phyloP scores from a whole-genome alignment of 2,888 invertebrate genomes.

The Andrena haemorrhoa region DNA sequence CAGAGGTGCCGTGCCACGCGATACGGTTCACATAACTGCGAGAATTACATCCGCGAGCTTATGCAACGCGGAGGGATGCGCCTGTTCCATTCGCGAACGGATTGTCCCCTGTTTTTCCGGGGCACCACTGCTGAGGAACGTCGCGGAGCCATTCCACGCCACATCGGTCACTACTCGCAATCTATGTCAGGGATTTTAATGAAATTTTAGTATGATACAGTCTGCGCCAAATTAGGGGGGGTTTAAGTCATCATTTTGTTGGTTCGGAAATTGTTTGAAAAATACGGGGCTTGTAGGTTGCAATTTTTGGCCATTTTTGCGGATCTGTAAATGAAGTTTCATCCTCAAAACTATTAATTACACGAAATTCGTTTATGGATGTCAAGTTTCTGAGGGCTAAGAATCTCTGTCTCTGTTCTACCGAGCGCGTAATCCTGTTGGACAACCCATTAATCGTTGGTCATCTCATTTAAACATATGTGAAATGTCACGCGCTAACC shows the following conservation, averaged over 20 bases:
- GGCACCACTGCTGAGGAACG: neutral
- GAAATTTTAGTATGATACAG: no score
- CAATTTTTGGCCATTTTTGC: no score
- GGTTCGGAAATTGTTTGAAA: no score
- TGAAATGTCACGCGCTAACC: constrained; percentile 49
- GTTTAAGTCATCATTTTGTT: no score
- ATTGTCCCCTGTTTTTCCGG: neutral
- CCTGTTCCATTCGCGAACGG: neutral
- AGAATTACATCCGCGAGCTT: constrained; percentile 64
- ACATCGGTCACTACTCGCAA: no score
- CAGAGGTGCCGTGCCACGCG: constrained; percentile 56
- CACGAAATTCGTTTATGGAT: neutral
- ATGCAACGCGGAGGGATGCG: constrained; percentile 32
- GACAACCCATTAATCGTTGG: constrained; percentile 57
- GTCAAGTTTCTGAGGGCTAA: neutral
- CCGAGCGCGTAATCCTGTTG: constrained; percentile 49
- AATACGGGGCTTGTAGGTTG: no score
- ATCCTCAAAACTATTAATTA: no score
- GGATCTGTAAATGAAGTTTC: no score
- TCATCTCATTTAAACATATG: constrained; percentile 60
- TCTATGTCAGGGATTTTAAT: no score
- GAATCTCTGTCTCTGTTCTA: constrained; percentile 27
- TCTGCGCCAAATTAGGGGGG: no score
- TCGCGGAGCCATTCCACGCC: no score
- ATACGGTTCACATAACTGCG: constrained; percentile 61